phyloP scores from a whole-genome alignment of 2,113 vertebrate species.

The Sus scrofa region DNA sequence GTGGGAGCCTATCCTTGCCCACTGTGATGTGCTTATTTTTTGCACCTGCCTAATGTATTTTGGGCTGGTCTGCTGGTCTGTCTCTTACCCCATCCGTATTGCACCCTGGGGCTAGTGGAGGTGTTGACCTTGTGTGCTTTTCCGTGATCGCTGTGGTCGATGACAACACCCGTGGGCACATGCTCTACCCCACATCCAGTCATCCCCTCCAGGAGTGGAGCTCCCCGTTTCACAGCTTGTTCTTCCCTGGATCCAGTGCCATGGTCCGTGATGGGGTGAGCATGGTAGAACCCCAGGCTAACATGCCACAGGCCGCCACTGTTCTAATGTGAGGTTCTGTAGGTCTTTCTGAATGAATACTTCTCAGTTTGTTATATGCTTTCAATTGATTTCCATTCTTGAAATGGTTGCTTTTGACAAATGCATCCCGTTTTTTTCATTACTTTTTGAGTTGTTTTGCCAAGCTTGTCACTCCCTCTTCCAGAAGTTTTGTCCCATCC shows the following conservation, averaged over 20 bases:
- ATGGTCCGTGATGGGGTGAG: not conserved
- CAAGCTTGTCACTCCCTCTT: not conserved
- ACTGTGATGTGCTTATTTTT: not conserved
- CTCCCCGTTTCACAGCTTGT: not conserved
- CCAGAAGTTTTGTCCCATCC: not conserved
- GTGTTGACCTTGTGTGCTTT: constrained; percentile 11
- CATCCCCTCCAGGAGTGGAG: not conserved
- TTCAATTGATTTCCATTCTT: constrained; percentile 14
- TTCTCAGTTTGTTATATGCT: not conserved
- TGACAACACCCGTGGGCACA: not conserved
- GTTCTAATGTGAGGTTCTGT: not conserved
- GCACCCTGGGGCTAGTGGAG: not conserved
- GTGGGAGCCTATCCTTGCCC: not conserved
- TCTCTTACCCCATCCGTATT: not conserved
- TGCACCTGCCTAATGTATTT: not conserved
- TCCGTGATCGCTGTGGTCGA: constrained; percentile 2
- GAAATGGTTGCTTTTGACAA: constrained; percentile 52
- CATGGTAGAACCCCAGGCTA: not conserved
- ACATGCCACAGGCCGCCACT: not conserved
- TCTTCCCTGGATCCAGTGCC: not conserved
- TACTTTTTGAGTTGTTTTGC: constrained; percentile 34
- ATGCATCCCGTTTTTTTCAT: constrained; percentile 43
- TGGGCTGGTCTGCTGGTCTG: not conserved
- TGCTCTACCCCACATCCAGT: not conserved
- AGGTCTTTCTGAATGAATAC: constrained; percentile 27